phyloP scores from a whole-genome alignment of 2,113 vertebrate species.

The Hippocampus mohnikei region DNA sequence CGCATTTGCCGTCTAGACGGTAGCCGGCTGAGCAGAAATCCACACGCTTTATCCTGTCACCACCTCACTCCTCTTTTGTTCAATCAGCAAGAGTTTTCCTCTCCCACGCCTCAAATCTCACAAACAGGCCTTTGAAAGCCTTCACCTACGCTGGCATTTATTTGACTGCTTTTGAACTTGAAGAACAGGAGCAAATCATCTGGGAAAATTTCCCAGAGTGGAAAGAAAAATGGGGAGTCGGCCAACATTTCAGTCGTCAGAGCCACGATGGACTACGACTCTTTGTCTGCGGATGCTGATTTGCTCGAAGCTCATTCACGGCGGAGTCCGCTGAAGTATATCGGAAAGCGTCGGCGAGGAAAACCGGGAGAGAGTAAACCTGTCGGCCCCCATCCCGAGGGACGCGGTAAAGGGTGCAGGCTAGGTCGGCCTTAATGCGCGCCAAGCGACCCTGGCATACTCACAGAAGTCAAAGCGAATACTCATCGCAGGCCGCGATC shows the following conservation, averaged over 20 bases:
- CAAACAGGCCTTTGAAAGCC: background rate
- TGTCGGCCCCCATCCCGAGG: slow-evolving; percentile 41
- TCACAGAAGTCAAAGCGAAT: slow-evolving; percentile 45
- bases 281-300: slow-evolving; percentile 38
- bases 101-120: background rate
- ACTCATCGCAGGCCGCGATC: slow-evolving; percentile 39
- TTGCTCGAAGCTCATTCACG: slow-evolving; percentile 32
- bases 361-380: slow-evolving; percentile 65
- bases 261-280: slow-evolving; percentile 45
- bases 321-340: background rate
- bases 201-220: slow-evolving; percentile 2
- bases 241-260: slow-evolving; percentile 35
- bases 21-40: slow-evolving; percentile 39
- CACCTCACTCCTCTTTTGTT: slow-evolving; percentile 3
- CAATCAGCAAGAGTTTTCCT: background rate
- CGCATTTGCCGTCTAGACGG: slow-evolving; percentile 47
- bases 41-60: slow-evolving; percentile 8
- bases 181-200: slow-evolving; percentile 13
- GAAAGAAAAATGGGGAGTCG: background rate
- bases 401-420: slow-evolving; percentile 38
- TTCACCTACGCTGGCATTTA: background rate
- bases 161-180: background rate
- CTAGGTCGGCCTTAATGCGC: slow-evolving; percentile 45
- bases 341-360: slow-evolving; percentile 46
- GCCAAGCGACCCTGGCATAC: slow-evolving; percentile 30